These are phyloP conservation scores for Agrypnia vestita DNA, from an alignment of 1,140 invertebrate species.

Conservation along the genomic window DNA sequence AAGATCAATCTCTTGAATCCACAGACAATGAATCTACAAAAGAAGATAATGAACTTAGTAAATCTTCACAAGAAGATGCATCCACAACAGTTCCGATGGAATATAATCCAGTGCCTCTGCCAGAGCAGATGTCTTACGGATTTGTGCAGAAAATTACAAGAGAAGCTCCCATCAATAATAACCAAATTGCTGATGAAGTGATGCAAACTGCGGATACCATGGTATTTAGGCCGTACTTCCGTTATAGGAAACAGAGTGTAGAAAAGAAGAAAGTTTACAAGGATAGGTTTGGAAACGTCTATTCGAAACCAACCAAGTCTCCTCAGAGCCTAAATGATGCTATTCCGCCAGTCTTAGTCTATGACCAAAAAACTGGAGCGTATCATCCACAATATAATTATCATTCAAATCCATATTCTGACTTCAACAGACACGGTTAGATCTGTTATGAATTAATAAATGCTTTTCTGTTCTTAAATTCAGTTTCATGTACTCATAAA, in stretches of 20 bases:
- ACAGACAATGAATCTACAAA: no score
- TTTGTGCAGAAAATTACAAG: no score
- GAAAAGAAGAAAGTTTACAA: slow-evolving; percentile 45
- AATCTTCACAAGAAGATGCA: no score
- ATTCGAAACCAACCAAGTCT: slow-evolving; percentile 14
- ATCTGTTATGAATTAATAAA: no score
- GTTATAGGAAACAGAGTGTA: slow-evolving; percentile 54
- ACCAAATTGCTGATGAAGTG: slow-evolving; percentile 28
- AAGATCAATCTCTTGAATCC: no score
- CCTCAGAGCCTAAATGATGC: neutral
- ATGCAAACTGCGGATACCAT: slow-evolving; percentile 57
- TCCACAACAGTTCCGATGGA: no score
- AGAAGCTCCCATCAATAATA: no score
- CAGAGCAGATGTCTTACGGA: no score
- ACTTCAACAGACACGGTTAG: neutral
- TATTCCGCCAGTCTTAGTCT: slow-evolving; percentile 50
- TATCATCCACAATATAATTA: slow-evolving; percentile 48
- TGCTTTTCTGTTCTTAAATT: no score
- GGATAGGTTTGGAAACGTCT: slow-evolving; percentile 53
- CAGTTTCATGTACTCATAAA: no score
- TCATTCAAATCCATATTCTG: neutral
- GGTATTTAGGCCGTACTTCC: slow-evolving; percentile 57
- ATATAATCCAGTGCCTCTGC: no score
- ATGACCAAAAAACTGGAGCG: slow-evolving; percentile 48
- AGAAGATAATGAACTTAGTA: no score